Conservation (phyloP, 2,113 vertebrate genomes). For the Onychostoma macrolepis region DNA sequence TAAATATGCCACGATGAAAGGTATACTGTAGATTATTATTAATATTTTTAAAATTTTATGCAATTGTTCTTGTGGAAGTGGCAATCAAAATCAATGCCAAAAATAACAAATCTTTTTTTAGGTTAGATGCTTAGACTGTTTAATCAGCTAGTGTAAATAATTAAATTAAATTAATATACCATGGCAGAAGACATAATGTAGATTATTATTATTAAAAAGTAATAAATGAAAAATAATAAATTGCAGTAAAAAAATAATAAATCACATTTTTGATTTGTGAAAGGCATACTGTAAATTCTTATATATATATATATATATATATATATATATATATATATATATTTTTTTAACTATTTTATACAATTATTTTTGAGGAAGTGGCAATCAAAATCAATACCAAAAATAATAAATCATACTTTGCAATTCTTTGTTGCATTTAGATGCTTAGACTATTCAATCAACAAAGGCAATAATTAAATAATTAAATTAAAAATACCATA, state of each 20-base stretch:
- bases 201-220: neutral
- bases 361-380: neutral
- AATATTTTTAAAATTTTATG: neutral
- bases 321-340: no score
- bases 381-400: neutral
- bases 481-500: no score
- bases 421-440: no score
- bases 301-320: no score
- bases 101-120: neutral
- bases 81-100: neutral
- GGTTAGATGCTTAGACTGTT: neutral
- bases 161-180: neutral
- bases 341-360: no score
- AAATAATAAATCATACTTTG: neutral
- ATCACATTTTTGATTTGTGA: no score
- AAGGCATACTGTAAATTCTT: no score
- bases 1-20: neutral
- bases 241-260: no score
- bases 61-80: neutral
- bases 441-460: neutral
- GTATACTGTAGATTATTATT: neutral
- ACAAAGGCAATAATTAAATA: no score
- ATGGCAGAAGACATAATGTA: neutral
- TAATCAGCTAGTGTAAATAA: neutral
- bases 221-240: no score